Evolutionary conservation across 2,888 invertebrate species (phyloP).

Genomic region (Parnassius smintheus): DNA sequence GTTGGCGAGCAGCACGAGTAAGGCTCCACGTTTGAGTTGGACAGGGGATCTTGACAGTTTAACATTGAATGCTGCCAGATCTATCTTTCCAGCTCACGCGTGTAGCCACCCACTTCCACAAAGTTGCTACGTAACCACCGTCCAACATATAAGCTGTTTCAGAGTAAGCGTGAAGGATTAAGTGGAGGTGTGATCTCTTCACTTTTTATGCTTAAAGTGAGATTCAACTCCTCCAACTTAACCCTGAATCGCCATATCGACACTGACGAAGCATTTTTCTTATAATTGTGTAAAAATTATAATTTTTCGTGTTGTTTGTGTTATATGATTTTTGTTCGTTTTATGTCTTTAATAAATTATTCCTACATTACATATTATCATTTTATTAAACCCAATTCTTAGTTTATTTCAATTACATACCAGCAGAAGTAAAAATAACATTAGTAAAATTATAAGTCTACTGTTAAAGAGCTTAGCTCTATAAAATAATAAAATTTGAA

Average conservation of each 20-base stretch:
- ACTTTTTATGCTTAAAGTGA: conserved; percentile 80
- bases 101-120: conserved; percentile 48
- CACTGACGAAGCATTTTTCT: conserved; percentile 33
- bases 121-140: neutral
- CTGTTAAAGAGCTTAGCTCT: no score
- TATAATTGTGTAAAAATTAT: neutral
- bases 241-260: conserved; percentile 65
- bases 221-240: conserved; percentile 83
- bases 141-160: conserved; percentile 13
- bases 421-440: no score
- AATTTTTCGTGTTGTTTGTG: no score
- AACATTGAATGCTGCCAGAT: conserved; percentile 73
- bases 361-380: no score
- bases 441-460: no score
- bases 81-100: conserved; percentile 82
- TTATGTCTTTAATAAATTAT: no score
- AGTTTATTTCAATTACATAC: no score
- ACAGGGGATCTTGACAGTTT: conserved; percentile 81
- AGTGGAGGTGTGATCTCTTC: conserved; percentile 83
- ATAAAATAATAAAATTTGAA: no score
- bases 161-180: conserved; percentile 65
- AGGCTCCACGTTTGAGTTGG: conserved; percentile 79
- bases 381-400: no score
- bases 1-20: conserved; percentile 33
- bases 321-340: no score